A percentile compares a stretch with the other conserved stretches of the same genome.
Conservation (phyloP, 2,888 invertebrate species). For the Rhingia rostrata region DNA sequence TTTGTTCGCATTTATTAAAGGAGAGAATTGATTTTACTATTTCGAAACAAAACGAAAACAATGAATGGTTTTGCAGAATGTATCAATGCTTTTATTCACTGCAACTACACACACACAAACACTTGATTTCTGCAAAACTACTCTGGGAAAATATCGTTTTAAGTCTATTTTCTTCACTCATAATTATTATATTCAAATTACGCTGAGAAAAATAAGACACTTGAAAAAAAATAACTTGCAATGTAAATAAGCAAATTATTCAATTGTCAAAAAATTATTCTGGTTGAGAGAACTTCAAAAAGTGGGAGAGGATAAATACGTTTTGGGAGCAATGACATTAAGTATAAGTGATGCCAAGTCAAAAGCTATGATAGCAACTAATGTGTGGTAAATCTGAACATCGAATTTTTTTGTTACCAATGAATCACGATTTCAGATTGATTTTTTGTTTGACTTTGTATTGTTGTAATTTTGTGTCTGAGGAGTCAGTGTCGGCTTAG, state of each 20-base stretch:
- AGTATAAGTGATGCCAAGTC: slow-evolving; percentile 20
- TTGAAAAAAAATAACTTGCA: slow-evolving; percentile 3
- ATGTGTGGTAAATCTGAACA: too few species aligned
- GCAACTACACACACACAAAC: neutral
- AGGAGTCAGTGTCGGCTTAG: too few species aligned
- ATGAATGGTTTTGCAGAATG: neutral
- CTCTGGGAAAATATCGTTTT: neutral
- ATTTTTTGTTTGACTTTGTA: too few species aligned
- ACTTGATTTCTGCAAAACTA: neutral
- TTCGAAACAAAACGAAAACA: slow-evolving; percentile 24
- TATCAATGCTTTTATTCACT: neutral
- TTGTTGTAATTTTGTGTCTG: too few species aligned
- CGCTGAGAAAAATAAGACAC: slow-evolving; percentile 4
- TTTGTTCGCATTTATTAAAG: slow-evolving; percentile 23
- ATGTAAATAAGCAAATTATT: slow-evolving; percentile 31
- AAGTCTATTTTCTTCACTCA: neutral
- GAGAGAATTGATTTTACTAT: slow-evolving; percentile 8
- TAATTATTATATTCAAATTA: slow-evolving; percentile 15
- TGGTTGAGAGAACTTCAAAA: neutral
- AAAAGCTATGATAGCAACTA: too few species aligned
- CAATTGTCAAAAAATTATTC: slow-evolving; percentile 21
- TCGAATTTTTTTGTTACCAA: too few species aligned
- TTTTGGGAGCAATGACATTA: slow-evolving; percentile 37
- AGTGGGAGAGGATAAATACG: neutral
- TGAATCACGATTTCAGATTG: too few species aligned